Base-by-base conservation (phyloP, 53 echinoderm and acorn worm species). In the Glandiceps talaboti region DNA sequence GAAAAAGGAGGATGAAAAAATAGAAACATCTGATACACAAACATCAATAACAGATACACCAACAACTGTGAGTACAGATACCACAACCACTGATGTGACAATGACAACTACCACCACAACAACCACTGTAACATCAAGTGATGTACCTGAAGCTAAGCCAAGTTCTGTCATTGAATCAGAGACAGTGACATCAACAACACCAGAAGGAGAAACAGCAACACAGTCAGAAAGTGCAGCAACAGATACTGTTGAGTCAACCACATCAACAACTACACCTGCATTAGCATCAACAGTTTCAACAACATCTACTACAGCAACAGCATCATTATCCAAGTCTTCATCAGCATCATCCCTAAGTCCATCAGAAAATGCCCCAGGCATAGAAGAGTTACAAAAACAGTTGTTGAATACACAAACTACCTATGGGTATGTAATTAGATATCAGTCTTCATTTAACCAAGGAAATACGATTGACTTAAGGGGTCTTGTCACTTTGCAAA, bases 161-260 rank as follows among this genome's bases (percentile, higher is more conserved):
- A 83, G 84, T 30, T 45, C 78, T 83, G 79, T 77, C 26, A 32
- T 14, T 10, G 76, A 10, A 25, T 45, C 64, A 12, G 64, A 45
- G 64, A 45, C 64, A 20, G 64, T 45, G 1, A 79, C 29, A 79
- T 31, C 79, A 31, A 29, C 76, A 0, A 33, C 79, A 45, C 30
- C 75, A 14, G 64, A 81, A 28, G 75, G 31, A 74, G 85, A 79
- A 30, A 73, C 73, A 30, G 6, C 31, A 28, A 76, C 75, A 76
- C 64, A 85, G 29, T 75, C 76, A 28, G 29, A 29, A 1, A 80
- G 29, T 33, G 33, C 75, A 14, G 81, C 33, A 20, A 81, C 33
- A 30, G 81, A 29, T 28, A 28, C 73, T n/a, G 81, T 81, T 32
- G 81, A 33, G 76, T 27, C 80, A 73, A 76, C 77, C 26, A 81